Evolutionary conservation across 2,113 vertebrate species (phyloP).

Genomic region (Motacilla alba): DNA sequence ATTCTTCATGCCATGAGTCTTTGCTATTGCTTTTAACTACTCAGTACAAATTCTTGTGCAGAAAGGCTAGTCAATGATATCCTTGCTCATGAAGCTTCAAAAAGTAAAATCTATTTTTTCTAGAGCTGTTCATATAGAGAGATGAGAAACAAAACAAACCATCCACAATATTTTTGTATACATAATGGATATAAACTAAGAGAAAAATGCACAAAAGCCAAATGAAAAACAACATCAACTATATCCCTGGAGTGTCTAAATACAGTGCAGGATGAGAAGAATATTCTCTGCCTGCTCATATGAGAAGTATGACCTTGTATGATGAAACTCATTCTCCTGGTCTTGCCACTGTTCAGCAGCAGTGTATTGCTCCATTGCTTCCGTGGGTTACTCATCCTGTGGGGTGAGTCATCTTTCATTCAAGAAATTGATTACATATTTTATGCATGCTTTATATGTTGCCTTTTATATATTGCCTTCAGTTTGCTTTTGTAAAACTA

Average conservation of each 20-base stretch:
- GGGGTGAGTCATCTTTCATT: background rate
- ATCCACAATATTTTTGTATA: background rate
- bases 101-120: background rate
- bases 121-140: background rate
- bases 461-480: background rate
- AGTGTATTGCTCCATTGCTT: background rate
- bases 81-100: background rate
- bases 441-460: background rate
- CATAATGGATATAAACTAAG: background rate
- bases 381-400: background rate
- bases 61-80: background rate
- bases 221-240: background rate
- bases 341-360: background rate
- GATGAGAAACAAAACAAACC: background rate
- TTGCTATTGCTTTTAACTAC: background rate
- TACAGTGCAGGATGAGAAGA: background rate
- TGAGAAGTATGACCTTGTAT: rapidly evolving
- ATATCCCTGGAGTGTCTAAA: background rate
- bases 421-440: background rate
- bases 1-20: background rate
- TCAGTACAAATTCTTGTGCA: background rate
- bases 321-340: background rate
- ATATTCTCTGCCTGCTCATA: background rate
- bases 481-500: background rate
- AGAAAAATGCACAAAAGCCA: background rate